Conservation (phyloP, 2,888 invertebrate species). For the Catocala sponsa region DNA sequence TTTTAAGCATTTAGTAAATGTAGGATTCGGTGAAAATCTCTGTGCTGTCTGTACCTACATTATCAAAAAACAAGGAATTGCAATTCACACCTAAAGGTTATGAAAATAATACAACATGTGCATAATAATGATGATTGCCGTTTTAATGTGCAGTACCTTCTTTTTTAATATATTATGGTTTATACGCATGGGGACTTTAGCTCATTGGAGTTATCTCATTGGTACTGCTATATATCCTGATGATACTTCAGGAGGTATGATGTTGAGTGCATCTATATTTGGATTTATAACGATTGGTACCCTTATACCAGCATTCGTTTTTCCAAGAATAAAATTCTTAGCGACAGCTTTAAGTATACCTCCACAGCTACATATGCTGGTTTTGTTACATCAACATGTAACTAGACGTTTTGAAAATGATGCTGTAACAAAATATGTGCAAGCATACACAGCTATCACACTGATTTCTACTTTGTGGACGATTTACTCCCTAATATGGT, state of each 20-base stretch:
- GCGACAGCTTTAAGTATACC: constrained; percentile 66
- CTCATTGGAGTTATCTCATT: constrained; percentile 72
- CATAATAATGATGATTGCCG: constrained; percentile 47
- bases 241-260: constrained; percentile 47
- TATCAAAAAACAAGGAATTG: too few relatives aligned
- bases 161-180: constrained; percentile 60
- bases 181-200: constrained; percentile 62
- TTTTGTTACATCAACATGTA: constrained; percentile 60
- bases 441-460: constrained; percentile 59
- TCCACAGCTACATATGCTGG: constrained; percentile 70
- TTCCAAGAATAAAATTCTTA: constrained; percentile 59
- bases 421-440: constrained; percentile 55
- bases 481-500: constrained; percentile 46
- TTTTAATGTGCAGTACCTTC: constrained; percentile 48
- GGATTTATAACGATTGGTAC: constrained; percentile 58
- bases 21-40: too few relatives aligned
- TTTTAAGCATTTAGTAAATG: too few relatives aligned
- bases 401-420: constrained; percentile 51
- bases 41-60: too few relatives aligned
- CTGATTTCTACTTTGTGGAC: constrained; percentile 65
- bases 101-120: constrained; percentile 38
- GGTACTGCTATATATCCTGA: constrained; percentile 60
- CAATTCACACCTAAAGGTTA: background rate
- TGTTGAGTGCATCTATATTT: constrained; percentile 58
- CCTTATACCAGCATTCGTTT: constrained; percentile 59